A percentile compares a stretch with the other conserved stretches of the same genome.
Conservation (phyloP, 2,888 invertebrate species). For the Meghimatium bilineatum region DNA sequence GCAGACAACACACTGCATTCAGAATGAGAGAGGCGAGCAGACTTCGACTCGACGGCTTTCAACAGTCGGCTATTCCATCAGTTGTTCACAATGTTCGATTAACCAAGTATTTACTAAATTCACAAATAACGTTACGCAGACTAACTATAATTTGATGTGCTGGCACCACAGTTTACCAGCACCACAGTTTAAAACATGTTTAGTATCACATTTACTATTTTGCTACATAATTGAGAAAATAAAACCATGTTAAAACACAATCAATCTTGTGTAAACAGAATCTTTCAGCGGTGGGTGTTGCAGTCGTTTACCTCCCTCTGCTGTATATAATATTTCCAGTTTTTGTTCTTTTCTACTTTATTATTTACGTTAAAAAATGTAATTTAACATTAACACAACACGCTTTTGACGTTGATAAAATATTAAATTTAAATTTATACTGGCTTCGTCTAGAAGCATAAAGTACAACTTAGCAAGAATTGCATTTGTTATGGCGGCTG, state of each 20-base stretch:
- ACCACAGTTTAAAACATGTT: background rate
- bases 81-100: background rate
- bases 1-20: slow-evolving; percentile 40
- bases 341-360: background rate
- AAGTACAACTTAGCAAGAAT: background rate
- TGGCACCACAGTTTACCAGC: too few species aligned
- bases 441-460: background rate
- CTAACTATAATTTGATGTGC: background rate
- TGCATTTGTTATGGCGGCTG: slow-evolving; percentile 44
- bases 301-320: slow-evolving; percentile 30
- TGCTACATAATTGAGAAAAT: background rate
- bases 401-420: background rate
- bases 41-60: slow-evolving; percentile 37
- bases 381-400: background rate
- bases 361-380: background rate
- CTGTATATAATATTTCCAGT: background rate
- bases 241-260: slow-evolving; percentile 17
- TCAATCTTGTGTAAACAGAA: slow-evolving; percentile 28
- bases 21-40: slow-evolving; percentile 29
- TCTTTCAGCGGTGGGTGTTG: background rate
- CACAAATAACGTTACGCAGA: background rate
- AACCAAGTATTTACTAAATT: background rate
- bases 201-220: background rate
- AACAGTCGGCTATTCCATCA: slow-evolving; percentile 60
- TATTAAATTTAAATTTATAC: background rate